phyloP scores from a whole-genome alignment of 1,140 invertebrate species.

The Drosophila athabasca region DNA sequence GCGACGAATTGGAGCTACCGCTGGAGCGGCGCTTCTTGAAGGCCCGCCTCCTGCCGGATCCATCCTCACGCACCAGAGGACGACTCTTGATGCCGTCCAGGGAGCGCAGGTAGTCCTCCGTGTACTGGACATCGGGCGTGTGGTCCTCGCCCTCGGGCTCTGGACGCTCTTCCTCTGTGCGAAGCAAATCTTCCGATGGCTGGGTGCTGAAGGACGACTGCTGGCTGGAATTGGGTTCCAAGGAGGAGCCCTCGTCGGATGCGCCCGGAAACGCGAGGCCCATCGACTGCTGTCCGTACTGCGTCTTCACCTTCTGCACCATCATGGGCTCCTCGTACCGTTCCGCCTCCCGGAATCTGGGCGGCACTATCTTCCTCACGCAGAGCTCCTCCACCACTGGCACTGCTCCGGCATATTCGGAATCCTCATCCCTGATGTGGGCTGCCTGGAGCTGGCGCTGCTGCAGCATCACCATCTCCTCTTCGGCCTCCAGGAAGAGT shows the following conservation, averaged over 20 bases:
- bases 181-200: slow-evolving; percentile 50
- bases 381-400: slow-evolving; percentile 74
- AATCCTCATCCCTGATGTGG: slow-evolving; percentile 39
- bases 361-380: slow-evolving; percentile 55
- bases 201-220: slow-evolving; percentile 77
- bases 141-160: slow-evolving; percentile 78
- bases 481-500: slow-evolving; percentile 75
- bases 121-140: slow-evolving; percentile 60
- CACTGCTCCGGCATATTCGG: slow-evolving; percentile 53
- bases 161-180: slow-evolving; percentile 59
- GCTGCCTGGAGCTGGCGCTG: slow-evolving; percentile 55
- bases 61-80: slow-evolving; percentile 85
- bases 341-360: slow-evolving; percentile 47
- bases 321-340: slow-evolving; percentile 33
- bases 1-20: slow-evolving; percentile 85
- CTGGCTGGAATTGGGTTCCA: slow-evolving; percentile 71
- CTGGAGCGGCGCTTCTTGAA: slow-evolving; percentile 86
- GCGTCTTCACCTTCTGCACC: slow-evolving; percentile 74
- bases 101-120: slow-evolving; percentile 84
- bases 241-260: slow-evolving; percentile 78
- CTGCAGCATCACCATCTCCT: slow-evolving; percentile 76
- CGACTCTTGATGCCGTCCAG: slow-evolving; percentile 86
- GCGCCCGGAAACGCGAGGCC: slow-evolving; percentile 66
- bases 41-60: slow-evolving; percentile 85
- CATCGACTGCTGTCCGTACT: slow-evolving; percentile 75